Conservation (phyloP, 2,113 vertebrate genomes). For the Chloebia gouldiae region DNA sequence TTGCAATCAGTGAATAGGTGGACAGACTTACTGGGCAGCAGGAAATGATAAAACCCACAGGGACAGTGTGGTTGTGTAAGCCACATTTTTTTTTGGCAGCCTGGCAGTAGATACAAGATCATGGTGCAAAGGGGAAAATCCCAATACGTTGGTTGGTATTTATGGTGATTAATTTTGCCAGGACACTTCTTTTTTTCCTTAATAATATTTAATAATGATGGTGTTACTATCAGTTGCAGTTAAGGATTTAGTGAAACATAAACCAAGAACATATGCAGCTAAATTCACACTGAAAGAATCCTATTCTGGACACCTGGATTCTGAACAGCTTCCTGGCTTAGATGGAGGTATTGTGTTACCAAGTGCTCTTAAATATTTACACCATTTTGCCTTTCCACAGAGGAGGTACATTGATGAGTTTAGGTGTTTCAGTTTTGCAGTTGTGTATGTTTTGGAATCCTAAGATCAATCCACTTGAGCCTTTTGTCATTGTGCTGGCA, state of each 20-base stretch:
- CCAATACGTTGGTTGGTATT: not conserved
- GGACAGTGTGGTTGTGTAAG: not conserved
- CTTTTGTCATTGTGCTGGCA: not conserved
- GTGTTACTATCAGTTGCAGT: not conserved
- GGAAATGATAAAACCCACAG: not conserved
- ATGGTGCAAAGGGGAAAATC: not conserved
- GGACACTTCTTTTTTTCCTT: not conserved
- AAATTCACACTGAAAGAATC: not conserved
- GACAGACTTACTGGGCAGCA: not conserved
- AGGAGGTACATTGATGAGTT: not conserved
- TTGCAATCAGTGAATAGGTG: not conserved
- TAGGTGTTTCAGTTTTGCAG: not conserved
- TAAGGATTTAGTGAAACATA: not conserved
- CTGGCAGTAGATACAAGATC: not conserved
- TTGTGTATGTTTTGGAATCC: not conserved
- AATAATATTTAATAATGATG: not conserved
- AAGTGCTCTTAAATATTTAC: not conserved
- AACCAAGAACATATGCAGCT: not conserved
- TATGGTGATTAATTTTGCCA: not conserved
- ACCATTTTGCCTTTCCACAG: not conserved
- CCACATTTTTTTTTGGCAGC: not conserved
- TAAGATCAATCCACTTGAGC: not conserved
- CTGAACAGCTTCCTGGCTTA: not conserved
- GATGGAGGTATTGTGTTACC: not conserved
- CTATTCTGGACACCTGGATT: fast-evolving